Evolutionary conservation across 2,888 invertebrate genomes (phyloP).

Genomic region (Acronicta alni): DNA sequence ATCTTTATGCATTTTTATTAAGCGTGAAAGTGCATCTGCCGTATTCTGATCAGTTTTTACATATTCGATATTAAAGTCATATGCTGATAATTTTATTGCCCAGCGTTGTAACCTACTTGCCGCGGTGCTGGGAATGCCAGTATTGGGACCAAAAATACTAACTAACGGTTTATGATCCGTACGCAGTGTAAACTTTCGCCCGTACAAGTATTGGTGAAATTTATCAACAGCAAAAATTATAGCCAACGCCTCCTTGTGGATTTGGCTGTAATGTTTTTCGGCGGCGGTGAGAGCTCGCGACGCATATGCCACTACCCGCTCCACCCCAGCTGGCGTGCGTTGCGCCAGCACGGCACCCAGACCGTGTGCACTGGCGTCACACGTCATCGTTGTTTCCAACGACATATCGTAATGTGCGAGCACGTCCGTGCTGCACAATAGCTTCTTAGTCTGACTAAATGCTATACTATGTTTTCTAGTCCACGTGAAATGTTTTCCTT

Average conservation of each 20-base stretch:
- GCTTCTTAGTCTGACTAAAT: too few relatives aligned
- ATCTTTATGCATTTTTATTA: rapidly evolving
- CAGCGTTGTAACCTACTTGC: constrained; percentile 13
- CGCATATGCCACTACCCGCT: background rate
- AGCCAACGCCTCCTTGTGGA: constrained; percentile 4
- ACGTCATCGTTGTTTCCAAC: background rate
- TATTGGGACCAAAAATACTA: background rate
- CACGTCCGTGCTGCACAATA: too few relatives aligned
- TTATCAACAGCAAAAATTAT: background rate
- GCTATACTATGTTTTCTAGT: too few relatives aligned
- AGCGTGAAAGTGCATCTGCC: constrained; percentile 5
- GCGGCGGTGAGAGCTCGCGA: background rate
- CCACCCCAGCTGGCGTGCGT: background rate
- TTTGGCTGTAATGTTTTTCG: background rate
- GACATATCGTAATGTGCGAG: too few relatives aligned
- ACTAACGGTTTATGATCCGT: constrained; percentile 18
- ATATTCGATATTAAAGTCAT: constrained; percentile 13
- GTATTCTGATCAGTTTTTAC: constrained; percentile 3
- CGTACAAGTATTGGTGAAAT: constrained; percentile 7
- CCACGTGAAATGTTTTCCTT: too few relatives aligned
- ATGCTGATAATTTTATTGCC: constrained; percentile 5
- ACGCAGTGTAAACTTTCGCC: background rate
- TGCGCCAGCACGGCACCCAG: background rate
- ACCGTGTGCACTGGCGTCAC: background rate
- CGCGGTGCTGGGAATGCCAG: background rate